phyloP scores from a whole-genome alignment of 2,113 vertebrate species.

The Nyctibius bracteatus region DNA sequence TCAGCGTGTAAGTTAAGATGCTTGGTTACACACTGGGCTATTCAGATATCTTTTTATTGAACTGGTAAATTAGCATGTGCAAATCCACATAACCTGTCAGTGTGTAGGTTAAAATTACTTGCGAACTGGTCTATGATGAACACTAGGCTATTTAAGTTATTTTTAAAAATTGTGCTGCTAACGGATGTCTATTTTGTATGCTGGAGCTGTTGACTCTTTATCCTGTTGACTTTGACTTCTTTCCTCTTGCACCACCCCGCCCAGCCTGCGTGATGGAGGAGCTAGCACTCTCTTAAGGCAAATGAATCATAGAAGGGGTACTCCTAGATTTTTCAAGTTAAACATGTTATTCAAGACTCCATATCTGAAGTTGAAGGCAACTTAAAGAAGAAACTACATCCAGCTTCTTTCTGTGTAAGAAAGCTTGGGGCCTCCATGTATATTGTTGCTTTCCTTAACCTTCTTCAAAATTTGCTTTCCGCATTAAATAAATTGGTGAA shows the following conservation, averaged over 20 bases:
- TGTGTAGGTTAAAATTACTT: conserved; percentile 25
- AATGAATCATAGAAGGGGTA: background rate
- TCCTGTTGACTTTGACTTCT: conserved; percentile 58
- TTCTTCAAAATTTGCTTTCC: background rate
- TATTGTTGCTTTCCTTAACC: background rate
- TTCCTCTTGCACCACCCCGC: background rate
- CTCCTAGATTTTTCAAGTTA: background rate
- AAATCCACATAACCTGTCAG: conserved; percentile 45
- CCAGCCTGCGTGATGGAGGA: background rate
- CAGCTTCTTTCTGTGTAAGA: background rate
- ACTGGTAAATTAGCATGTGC: conserved; percentile 55
- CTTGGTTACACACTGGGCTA: background rate
- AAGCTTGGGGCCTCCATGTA: background rate
- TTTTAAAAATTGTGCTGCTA: conserved; percentile 34
- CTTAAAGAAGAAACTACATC: background rate
- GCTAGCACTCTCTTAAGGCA: background rate
- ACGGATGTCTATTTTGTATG: conserved; percentile 8
- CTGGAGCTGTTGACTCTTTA: conserved; percentile 32
- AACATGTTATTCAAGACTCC: background rate
- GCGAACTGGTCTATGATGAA: background rate
- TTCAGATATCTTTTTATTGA: background rate
- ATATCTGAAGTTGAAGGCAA: background rate
- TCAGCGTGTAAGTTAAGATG: background rate
- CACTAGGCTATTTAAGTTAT: conserved; percentile 31
- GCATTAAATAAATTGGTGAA: background rate